These are phyloP conservation scores for Oxyura jamaicensis DNA, from an alignment of 2,113 vertebrate genomes.

Conservation along the genomic window DNA sequence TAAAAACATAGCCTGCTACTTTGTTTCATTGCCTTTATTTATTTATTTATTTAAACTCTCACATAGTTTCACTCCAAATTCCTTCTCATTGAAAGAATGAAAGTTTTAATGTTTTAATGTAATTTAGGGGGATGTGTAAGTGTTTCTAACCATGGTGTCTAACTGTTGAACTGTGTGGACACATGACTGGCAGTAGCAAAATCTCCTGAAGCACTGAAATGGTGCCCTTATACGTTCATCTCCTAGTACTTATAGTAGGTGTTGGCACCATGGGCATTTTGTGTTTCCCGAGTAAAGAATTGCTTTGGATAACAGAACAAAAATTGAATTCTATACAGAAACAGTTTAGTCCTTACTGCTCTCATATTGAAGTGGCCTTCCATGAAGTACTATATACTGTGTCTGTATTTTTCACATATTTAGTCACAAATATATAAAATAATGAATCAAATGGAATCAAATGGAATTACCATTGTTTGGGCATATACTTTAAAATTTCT, in stretches of 20 bases:
- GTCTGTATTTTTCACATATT: background rate
- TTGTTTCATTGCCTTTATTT: background rate
- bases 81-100: background rate
- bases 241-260: background rate
- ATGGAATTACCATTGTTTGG: background rate
- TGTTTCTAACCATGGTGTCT: background rate
- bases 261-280: background rate
- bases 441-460: background rate
- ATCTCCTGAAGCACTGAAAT: background rate
- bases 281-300: background rate
- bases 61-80: background rate
- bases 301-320: background rate
- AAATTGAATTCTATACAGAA: background rate
- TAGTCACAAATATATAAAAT: background rate
- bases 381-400: background rate
- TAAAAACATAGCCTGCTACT: background rate
- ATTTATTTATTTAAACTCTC: background rate
- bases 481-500: background rate
- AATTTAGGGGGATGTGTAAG: background rate
- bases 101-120: background rate
- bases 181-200: background rate
- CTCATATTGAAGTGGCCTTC: background rate
- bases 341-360: background rate
- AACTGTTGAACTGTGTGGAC: background rate
- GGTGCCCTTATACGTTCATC: background rate